Conservation (phyloP, 2,888 invertebrate species). For the Parnassius apollo region DNA sequence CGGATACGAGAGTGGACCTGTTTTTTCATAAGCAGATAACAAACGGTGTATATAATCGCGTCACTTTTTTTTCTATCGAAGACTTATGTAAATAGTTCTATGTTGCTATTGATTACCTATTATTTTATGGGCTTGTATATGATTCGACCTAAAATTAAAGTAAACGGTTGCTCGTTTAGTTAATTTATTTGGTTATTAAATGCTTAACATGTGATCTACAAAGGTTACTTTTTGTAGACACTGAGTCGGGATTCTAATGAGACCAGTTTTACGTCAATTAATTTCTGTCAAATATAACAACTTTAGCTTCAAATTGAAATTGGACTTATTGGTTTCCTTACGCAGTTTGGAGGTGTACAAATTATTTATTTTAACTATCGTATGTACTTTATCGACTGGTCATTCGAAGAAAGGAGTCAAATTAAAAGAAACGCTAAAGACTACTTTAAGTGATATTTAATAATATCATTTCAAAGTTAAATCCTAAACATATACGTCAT, state of each 20-base stretch:
- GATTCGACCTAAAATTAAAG: constrained; percentile 72
- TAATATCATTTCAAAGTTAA: constrained; percentile 76
- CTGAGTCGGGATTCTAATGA: constrained; percentile 76
- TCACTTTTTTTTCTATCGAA: constrained; percentile 63
- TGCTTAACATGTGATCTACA: constrained; percentile 77
- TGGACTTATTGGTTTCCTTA: constrained; percentile 72
- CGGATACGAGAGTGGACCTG: constrained; percentile 62
- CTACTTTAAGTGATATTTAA: constrained; percentile 73
- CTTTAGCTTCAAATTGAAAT: constrained; percentile 59
- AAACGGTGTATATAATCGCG: constrained; percentile 69
- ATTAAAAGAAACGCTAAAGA: constrained; percentile 29
- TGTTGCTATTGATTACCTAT: constrained; percentile 63
- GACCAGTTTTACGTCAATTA: constrained; percentile 70
- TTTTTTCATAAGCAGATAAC: constrained; percentile 63
- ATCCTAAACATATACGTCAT: constrained; percentile 46
- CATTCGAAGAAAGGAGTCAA: constrained; percentile 30
- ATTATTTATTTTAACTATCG: constrained; percentile 59
- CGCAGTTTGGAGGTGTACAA: constrained; percentile 57
- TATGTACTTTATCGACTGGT: constrained; percentile 41
- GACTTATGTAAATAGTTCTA: constrained; percentile 78
- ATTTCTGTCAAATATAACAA: constrained; percentile 50
- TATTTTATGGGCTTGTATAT: constrained; percentile 65
- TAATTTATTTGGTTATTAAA: constrained; percentile 79
- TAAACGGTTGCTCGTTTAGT: constrained; percentile 62
- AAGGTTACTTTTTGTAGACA: constrained; percentile 66